A percentile compares a stretch with the other conserved stretches of the same genome.
phyloP scores from a whole-genome alignment of 1,140 invertebrate species.

The Apis dorsata region DNA sequence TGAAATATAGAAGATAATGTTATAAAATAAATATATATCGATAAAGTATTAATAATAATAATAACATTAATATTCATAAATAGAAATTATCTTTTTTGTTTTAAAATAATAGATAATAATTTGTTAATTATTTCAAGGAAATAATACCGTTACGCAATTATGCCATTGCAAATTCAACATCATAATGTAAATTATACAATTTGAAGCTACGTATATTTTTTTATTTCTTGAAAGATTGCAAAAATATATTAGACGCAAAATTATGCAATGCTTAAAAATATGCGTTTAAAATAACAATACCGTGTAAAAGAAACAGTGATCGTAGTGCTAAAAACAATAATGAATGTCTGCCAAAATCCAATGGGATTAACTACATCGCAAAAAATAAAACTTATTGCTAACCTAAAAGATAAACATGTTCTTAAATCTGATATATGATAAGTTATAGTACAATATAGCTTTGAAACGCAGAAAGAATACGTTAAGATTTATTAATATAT shows the following conservation, averaged over 20 bases:
- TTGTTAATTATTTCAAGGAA: conserved; percentile 57
- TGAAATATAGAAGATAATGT: too few species aligned
- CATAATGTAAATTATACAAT: conserved; percentile 45
- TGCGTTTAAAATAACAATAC: conserved; percentile 39
- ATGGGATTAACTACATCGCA: conserved; percentile 8
- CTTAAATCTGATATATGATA: not conserved
- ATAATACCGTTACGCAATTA: conserved; percentile 64
- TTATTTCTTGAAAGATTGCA: not conserved
- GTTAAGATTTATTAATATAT: not conserved
- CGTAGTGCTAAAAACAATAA: conserved; percentile 18
- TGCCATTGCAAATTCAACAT: conserved; percentile 63
- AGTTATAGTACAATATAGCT: not conserved
- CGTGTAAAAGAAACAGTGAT: conserved; percentile 8
- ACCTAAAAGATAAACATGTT: not conserved
- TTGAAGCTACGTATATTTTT: not conserved
- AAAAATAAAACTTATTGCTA: conserved; percentile 3
- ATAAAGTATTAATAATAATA: not conserved
- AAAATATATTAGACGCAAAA: not conserved
- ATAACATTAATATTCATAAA: not conserved
- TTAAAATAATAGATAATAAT: not conserved
- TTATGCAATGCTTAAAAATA: not conserved
- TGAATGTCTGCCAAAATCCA: conserved; percentile 28
- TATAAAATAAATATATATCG: not conserved
- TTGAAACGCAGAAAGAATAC: not conserved
- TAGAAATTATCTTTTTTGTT: conserved; percentile 9